These are phyloP conservation scores for Scomberomorus guttatus DNA, from an alignment of 2,797 vertebrate species.

Conservation along the genomic window DNA sequence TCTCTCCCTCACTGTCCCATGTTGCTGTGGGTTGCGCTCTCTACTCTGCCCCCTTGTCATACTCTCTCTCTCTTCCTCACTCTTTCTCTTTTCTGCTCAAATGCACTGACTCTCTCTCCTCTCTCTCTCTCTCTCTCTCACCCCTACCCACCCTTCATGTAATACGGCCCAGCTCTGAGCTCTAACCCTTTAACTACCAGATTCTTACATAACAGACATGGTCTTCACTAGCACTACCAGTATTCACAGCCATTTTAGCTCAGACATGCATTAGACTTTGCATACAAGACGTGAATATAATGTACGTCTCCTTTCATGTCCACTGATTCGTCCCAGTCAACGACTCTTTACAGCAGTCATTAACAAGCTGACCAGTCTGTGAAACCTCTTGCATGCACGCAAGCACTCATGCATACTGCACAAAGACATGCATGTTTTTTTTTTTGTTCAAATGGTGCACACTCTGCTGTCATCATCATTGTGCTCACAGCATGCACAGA, in stretches of 20 bases:
- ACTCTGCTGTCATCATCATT: conserved; percentile 14
- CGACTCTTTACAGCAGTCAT: conserved; percentile 2
- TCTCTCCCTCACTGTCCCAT: conserved; percentile 46
- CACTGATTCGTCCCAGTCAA: conserved; percentile 8
- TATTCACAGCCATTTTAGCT: conserved; percentile 42
- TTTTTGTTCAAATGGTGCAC: background rate
- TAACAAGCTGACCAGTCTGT: background rate
- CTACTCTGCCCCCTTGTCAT: conserved; percentile 34
- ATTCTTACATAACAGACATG: conserved; percentile 75
- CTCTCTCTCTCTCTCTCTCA: conserved; percentile 21
- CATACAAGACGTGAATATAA: background rate
- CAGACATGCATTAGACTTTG: conserved; percentile 15
- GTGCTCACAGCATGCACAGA: conserved; percentile 13
- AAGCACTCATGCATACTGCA: conserved; percentile 22
- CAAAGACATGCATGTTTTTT: background rate
- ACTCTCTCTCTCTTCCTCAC: conserved; percentile 19
- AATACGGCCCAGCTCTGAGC: conserved; percentile 71
- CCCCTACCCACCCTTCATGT: conserved; percentile 46
- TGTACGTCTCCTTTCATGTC: background rate
- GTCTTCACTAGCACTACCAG: conserved; percentile 52
- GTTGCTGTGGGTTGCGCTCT: conserved; percentile 46
- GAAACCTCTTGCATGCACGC: conserved; percentile 7
- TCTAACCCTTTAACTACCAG: conserved; percentile 69
- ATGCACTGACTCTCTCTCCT: conserved; percentile 25
- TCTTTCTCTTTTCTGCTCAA: conserved; percentile 28